Conservation (phyloP, 2,113 vertebrate species). For the human region DNA sequence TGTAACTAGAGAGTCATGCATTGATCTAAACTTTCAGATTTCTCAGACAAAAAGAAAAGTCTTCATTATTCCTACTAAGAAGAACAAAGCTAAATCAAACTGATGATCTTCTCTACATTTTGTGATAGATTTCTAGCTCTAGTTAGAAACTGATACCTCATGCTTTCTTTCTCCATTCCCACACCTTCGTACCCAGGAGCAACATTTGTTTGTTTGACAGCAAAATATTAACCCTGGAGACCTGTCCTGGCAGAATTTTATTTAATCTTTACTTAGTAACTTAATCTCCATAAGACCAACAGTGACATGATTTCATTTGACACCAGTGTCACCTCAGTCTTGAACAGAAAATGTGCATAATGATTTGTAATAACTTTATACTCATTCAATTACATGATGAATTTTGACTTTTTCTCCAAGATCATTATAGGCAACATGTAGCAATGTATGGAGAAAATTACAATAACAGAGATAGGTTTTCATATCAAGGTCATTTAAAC, state of each 20-base stretch:
- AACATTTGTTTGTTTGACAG: slow-evolving; percentile 39
- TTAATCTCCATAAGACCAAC: slow-evolving; percentile 17
- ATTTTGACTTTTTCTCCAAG: slow-evolving; percentile 49
- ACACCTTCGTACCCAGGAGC: neutral
- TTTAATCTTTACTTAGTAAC: slow-evolving; percentile 59
- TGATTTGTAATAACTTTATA: slow-evolving; percentile 30
- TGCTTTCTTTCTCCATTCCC: neutral
- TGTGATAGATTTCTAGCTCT: neutral
- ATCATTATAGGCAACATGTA: neutral
- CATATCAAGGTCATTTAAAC: neutral
- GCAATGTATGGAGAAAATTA: neutral
- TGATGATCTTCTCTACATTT: neutral
- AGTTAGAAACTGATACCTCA: neutral
- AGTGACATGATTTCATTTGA: neutral
- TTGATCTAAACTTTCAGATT: neutral
- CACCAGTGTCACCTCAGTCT: neutral
- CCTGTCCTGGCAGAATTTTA: slow-evolving; percentile 36
- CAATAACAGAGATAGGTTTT: neutral
- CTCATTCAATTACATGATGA: neutral
- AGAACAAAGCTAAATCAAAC: neutral
- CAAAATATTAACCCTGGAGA: slow-evolving; percentile 45
- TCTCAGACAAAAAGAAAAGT: neutral
- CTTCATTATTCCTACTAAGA: neutral
- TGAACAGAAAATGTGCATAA: neutral
- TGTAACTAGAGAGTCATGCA: neutral